Percentiles rank a stretch among this genome's conserved stretches.
phyloP scores from a whole-genome alignment of 1,140 invertebrate genomes.

The Trichonephila clavata region DNA sequence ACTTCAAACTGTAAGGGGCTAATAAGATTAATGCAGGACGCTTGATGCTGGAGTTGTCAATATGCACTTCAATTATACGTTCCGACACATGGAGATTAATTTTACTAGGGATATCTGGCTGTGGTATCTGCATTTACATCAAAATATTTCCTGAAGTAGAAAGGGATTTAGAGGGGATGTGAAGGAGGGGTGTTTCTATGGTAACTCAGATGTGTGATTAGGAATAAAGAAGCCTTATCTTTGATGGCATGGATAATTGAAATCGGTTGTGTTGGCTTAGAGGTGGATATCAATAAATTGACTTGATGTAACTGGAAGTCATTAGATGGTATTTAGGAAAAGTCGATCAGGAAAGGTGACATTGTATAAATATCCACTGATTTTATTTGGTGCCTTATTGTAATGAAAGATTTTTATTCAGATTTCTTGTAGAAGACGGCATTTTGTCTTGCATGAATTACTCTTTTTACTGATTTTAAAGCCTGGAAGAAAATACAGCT shows the following conservation, averaged over 20 bases:
- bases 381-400: too few species aligned
- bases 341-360: too few species aligned
- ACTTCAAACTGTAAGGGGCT: neutral
- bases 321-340: too few species aligned
- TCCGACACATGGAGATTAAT: conserved; percentile 29
- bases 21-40: neutral
- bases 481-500: too few species aligned
- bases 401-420: too few species aligned
- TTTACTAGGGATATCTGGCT: neutral
- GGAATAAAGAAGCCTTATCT: neutral
- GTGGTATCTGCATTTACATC: neutral
- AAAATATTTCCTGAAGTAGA: neutral
- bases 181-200: neutral
- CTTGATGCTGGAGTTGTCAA: neutral
- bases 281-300: neutral
- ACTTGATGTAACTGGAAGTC: neutral
- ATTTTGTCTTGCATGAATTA: too few species aligned
- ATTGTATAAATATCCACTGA: too few species aligned
- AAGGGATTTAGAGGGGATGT: neutral
- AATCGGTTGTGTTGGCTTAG: neutral
- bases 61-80: conserved; percentile 24
- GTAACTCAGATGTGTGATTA: neutral
- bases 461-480: too few species aligned
- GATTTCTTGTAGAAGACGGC: too few species aligned
- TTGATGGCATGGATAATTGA: neutral